Evolutionary conservation across 2,113 vertebrate genomes (phyloP).

Genomic region (Dipodomys stephensi): DNA sequence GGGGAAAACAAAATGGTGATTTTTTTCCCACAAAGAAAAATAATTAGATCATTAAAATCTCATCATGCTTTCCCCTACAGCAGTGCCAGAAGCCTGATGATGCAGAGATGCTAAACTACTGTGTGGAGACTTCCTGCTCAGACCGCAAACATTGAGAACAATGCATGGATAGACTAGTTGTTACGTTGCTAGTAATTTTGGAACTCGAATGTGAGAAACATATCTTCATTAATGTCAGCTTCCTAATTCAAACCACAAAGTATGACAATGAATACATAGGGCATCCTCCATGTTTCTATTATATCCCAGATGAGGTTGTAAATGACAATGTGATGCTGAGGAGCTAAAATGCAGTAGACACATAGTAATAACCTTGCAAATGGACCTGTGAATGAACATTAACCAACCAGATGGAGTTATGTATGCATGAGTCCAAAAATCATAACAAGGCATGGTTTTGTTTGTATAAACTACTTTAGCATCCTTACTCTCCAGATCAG

Average conservation of each 20-base stretch:
- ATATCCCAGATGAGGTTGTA: not conserved
- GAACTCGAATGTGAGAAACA: not conserved
- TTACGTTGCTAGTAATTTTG: slow-evolving; percentile 18
- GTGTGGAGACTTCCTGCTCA: not conserved
- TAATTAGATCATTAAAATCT: slow-evolving; percentile 48
- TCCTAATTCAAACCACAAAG: not conserved
- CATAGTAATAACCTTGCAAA: not conserved
- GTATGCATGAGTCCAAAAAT: not conserved
- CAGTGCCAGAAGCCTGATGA: not conserved
- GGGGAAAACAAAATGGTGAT: not conserved
- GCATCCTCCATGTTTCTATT: not conserved
- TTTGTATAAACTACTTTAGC: not conserved
- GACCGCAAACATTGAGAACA: not conserved
- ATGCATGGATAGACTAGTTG: not conserved
- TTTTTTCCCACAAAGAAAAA: slow-evolving; percentile 64
- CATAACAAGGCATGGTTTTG: not conserved
- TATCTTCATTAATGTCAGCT: not conserved
- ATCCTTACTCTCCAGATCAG: not conserved
- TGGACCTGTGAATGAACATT: not conserved
- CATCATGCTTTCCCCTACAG: not conserved
- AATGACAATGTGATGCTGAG: not conserved
- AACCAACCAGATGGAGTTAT: not conserved
- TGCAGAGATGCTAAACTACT: not conserved
- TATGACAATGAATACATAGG: not conserved
- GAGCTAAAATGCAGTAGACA: not conserved